Base-by-base conservation (phyloP, 2,888 invertebrate genomes). In the Drosophila kambysellisi region DNA sequence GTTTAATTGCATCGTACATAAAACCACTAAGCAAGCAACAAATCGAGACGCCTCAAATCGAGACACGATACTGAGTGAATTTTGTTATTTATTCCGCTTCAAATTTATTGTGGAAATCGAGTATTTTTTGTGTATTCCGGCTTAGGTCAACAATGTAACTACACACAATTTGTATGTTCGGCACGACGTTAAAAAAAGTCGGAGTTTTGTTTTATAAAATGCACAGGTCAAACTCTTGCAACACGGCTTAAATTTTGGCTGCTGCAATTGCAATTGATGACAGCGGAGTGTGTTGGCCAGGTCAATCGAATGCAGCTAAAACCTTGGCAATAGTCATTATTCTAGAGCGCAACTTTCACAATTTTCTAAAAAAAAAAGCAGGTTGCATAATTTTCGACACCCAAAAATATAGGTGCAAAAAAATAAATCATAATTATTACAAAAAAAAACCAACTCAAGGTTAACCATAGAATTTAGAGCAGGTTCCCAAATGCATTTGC, bases 351-450 rank as follows among this genome's bases (percentile, higher is more conserved):
- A 81, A 82, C 84, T 84, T 87, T 48, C 67, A 25, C 20, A 46
- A 73, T 73, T 66, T 64, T 63, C 32, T 64, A 77, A 68, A 65
- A 54, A 20, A 41, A 56, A 60, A 9, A 5, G 54, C 84, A 84
- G 90, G 88, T 84, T 88, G 50, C 66, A 61, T 62, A 30, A 82
- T 71, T 62, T 61, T 70, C 32, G 58, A 72, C 68, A 69, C 58
- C 58, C 64, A 25, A 66, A 52, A 53, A 57, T 51, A 74, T 69
- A 70, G 72, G 65, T n/a, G 39, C n/a, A 33, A 33, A 67, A 60
- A 75, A 77, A 71, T 60, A 70, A 82, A 72, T 88, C 85, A 89
- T 90, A 90, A 88, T 85, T 88, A 52, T 67, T 50, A 17, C 71
- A 73, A 46, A 86, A 74, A 75, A 73, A 71, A 78, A 74, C 32